phyloP scores from a whole-genome alignment of 2,888 invertebrate species.

The Poecilus cupreus region DNA sequence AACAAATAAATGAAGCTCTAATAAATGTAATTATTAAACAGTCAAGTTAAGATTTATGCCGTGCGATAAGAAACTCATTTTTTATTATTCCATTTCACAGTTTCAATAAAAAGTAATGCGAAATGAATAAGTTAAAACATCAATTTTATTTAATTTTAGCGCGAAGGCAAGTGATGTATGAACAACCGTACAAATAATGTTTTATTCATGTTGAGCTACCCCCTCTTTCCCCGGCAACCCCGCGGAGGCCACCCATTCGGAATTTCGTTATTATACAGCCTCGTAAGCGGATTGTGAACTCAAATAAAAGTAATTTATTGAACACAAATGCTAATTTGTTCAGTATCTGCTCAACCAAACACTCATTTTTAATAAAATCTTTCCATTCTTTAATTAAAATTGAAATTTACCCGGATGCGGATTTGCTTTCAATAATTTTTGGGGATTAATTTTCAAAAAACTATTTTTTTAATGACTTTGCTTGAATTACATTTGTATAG shows the following conservation, averaged over 20 bases:
- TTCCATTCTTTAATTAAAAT: background rate
- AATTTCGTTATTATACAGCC: constrained; percentile 43
- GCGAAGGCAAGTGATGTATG: constrained; percentile 11
- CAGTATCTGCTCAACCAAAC: constrained; percentile 28
- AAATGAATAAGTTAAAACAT: constrained; percentile 25
- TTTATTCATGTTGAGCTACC: constrained; percentile 2
- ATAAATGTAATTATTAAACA: background rate
- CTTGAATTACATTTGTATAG: too few relatives aligned
- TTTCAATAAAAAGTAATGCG: background rate
- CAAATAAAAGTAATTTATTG: constrained; percentile 50
- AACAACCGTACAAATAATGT: constrained; percentile 26
- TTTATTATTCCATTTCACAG: too few relatives aligned
- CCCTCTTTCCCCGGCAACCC: background rate
- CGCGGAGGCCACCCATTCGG: background rate
- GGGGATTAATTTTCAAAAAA: background rate
- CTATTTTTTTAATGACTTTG: too few relatives aligned
- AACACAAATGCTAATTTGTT: constrained; percentile 49
- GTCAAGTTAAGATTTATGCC: too few relatives aligned
- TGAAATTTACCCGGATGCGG: background rate
- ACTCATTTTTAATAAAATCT: constrained; percentile 32
- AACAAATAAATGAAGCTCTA: too few relatives aligned
- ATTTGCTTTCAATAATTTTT: background rate
- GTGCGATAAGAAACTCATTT: too few relatives aligned
- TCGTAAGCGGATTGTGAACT: constrained; percentile 43
- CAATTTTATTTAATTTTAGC: constrained; percentile 22